These are phyloP conservation scores for Agrilus mali DNA, from an alignment of 2,888 invertebrate species.

Conservation along the genomic window DNA sequence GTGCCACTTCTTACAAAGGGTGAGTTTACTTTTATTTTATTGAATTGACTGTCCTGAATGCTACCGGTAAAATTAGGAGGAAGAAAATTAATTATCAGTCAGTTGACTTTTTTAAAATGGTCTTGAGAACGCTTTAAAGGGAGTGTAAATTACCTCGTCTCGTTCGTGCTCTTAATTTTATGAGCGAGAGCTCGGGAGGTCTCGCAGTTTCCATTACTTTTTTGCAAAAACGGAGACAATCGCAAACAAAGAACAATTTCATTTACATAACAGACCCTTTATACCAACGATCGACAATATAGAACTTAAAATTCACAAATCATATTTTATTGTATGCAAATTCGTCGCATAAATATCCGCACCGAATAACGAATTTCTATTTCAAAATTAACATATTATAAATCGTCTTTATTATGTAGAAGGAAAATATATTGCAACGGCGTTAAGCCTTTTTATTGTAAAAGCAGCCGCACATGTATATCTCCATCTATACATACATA, in stretches of 20 bases:
- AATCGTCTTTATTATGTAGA: slow-evolving; percentile 16
- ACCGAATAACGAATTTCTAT: slow-evolving; percentile 31
- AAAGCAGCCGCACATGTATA: slow-evolving; percentile 9
- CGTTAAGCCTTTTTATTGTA: slow-evolving; percentile 13
- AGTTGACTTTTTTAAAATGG: not conserved
- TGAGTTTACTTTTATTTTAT: no score
- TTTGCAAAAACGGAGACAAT: no score
- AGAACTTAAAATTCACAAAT: slow-evolving; percentile 28
- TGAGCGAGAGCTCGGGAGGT: no score
- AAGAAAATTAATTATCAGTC: not conserved
- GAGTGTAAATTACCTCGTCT: not conserved
- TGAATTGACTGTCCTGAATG: no score
- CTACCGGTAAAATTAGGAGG: no score
- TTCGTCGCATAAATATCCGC: slow-evolving; percentile 24
- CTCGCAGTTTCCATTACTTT: no score
- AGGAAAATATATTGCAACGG: slow-evolving; percentile 15
- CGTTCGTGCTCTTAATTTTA: not conserved
- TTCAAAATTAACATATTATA: slow-evolving; percentile 29
- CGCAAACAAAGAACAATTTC: no score
- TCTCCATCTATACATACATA: slow-evolving; percentile 1
- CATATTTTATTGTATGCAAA: slow-evolving; percentile 32
- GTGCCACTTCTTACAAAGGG: no score
- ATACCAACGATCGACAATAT: slow-evolving; percentile 17
- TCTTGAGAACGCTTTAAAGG: not conserved
- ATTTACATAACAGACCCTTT: slow-evolving; percentile 6